Percentiles rank a stretch among this genome's conserved stretches.
Evolutionary conservation across 2,888 invertebrate species (phyloP).

Genomic region (Litoditis marina): DNA sequence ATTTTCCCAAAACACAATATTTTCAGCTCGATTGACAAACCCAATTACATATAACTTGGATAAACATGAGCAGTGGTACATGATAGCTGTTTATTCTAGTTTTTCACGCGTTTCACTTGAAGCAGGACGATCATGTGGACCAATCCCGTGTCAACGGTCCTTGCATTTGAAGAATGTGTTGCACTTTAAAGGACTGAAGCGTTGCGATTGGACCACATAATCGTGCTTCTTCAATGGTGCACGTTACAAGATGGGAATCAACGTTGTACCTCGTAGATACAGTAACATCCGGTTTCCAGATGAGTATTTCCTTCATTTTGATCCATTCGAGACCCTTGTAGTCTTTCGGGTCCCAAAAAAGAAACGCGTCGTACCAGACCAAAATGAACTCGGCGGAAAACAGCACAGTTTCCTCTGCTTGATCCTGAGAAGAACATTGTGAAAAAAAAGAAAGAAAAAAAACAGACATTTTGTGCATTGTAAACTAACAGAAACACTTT

Average conservation of each 20-base stretch:
- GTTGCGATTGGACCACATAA: neutral
- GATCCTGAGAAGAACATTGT: constrained; percentile 23
- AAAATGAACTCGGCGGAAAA: constrained; percentile 42
- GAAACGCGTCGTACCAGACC: constrained; percentile 35
- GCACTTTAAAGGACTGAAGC: neutral
- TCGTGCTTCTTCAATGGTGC: neutral
- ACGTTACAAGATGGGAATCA: neutral
- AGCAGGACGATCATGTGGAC: too few relatives aligned
- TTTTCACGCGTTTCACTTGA: too few relatives aligned
- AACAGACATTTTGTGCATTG: neutral
- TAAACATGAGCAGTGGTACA: too few relatives aligned
- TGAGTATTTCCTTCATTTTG: constrained; percentile 34
- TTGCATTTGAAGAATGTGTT: too few relatives aligned
- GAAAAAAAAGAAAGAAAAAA: neutral
- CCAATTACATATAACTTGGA: too few relatives aligned
- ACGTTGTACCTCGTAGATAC: constrained; percentile 27
- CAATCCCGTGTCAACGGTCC: too few relatives aligned
- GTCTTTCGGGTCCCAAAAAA: constrained; percentile 29
- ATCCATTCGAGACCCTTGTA: constrained; percentile 32
- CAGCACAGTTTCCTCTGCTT: constrained; percentile 34
- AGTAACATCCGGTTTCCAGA: constrained; percentile 41
- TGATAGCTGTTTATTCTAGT: too few relatives aligned
- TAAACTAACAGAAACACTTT: neutral
- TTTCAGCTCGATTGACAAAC: neutral
- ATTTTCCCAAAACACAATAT: too few relatives aligned